Base-by-base conservation (phyloP, 2,888 invertebrate species). In the Acrobasis suavella region DNA sequence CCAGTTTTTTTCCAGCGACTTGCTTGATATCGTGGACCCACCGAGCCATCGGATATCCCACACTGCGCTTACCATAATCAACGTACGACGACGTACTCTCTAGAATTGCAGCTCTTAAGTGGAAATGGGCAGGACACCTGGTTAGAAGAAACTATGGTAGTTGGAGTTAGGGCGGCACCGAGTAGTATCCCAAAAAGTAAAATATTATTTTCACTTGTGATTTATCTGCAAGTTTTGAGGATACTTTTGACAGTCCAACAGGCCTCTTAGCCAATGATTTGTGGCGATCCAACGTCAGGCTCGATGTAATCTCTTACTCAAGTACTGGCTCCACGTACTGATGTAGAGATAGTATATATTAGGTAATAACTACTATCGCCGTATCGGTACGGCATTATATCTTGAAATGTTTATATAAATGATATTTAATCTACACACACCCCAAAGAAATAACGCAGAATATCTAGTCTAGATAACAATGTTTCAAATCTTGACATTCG, bases 251-350 rank as follows among this genome's bases (percentile, higher is more conserved):
- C 64, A 58, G 42, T 63, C 63, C 63, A 63, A 63, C 67, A 65
- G 62, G 64, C 69, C 69, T 67, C 67, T 69, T 69, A 69, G 59
- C 66, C 69, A 69, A 70, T 75, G 76, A 76, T 75, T 75, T 75
- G 75, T 75, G 64, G 72, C 70, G 69, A 71, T 71, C 70, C 66
- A 67, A 63, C 72, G 69, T 71, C 71, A 72, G 69, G 63, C 66
- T 60, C 70, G 73, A 74, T 76, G 70, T 67, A 71, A 76, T 76
- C 75, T 71, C 72, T 55, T 55, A 62, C 55, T 56, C 62, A 38
- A 42, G 56, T 22, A 15, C 51, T 46, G 10, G 22, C 51, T 51
- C 17, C 5, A 14, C 17, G 17, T 42, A 42, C 39, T 22, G 56
- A 46, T 39, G 15, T 10, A 16, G 52, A n/a, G 22, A 56, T 56